These are phyloP conservation scores for Oxycera nigricornis DNA, from an alignment of 2,888 invertebrate genomes.

Conservation along the genomic window DNA sequence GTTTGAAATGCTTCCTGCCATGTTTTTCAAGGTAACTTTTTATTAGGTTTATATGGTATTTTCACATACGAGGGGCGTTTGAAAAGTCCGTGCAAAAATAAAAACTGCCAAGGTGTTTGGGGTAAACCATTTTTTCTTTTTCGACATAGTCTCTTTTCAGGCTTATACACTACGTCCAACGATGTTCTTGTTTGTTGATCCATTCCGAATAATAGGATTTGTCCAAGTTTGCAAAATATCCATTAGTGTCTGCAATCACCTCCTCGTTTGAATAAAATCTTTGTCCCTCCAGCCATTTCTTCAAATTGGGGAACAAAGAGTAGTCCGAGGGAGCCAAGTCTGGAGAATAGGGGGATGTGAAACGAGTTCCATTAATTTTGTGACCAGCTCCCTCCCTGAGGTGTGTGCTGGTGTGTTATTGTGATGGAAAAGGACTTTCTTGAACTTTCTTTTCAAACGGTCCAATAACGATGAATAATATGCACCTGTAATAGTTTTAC, in stretches of 20 bases:
- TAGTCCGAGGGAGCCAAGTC: not conserved
- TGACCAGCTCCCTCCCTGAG: too few relatives aligned
- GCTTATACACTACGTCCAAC: slow-evolving; percentile 1
- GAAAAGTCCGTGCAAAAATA: slow-evolving; percentile 19
- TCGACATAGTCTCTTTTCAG: not conserved
- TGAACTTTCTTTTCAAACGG: too few relatives aligned
- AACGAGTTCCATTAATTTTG: too few relatives aligned
- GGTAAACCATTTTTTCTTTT: not conserved
- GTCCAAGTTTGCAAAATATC: slow-evolving; percentile 8
- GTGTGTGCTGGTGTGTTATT: too few relatives aligned
- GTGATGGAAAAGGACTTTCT: too few relatives aligned
- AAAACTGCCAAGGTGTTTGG: not conserved
- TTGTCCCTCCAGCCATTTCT: slow-evolving; percentile 9
- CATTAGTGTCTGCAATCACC: slow-evolving; percentile 15
- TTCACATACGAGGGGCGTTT: slow-evolving; percentile 3
- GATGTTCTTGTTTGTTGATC: slow-evolving; percentile 1
- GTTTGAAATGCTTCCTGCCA: too few relatives aligned
- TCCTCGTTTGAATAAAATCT: slow-evolving; percentile 14
- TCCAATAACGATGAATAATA: too few relatives aligned
- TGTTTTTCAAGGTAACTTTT: too few relatives aligned
- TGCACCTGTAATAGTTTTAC: too few relatives aligned
- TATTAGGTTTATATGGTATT: too few relatives aligned
- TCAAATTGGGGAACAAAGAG: slow-evolving; percentile 12
- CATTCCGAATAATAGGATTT: not conserved
- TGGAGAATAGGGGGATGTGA: not conserved